Evolutionary conservation across 2,888 invertebrate species (phyloP), one percentile per base, ranked within the genome.

Genomic region (Rhorus exstirpatorius): DNA sequence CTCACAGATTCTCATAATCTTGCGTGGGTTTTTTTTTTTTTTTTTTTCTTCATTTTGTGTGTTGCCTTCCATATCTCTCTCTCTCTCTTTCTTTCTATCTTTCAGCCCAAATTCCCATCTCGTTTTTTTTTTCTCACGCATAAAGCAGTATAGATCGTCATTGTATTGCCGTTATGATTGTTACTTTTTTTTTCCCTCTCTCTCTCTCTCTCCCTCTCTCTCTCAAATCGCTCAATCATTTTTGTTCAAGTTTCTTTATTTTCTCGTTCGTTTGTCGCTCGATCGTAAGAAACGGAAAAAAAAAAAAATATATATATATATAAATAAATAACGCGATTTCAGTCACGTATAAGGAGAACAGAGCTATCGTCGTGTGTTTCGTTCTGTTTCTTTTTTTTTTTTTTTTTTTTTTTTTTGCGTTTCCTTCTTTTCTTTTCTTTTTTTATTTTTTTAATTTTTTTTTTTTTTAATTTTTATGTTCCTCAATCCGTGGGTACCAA

Each of bases 401-500:
- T 49, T 35, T 12, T 49, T 6, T 38, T 17, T 60, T 12, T 60
- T 10, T 70, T 61, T n/a, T n/a, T n/a, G n/a, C n/a, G n/a, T 76
- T 49, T 35, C 8, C 38, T 6, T 38, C n/a, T 60, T 12, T 60
- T 10, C 60, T 61, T 60, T 19, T 38, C 35, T 19, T 51, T 44
- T 21, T 35, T 12, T 63, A 53, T 72, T 0, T 65, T 53, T 6
- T 24, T 49, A 58, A n/a, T 17, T 8, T 76, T 49, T 35, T 12
- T 49, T 6, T 38, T 17, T 60, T 12, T 60, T 10, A 60, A 51
- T 24, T 17, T 19, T 61, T 55, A 19, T 38, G 46, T 78, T 78
- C 61, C 58, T 78, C 49, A 74, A 89, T 88, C 88, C 87, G 88
- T 90, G 89, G 90, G 89, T 86, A 85, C 85, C 87, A 80, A 83